These are phyloP conservation scores for Gobio gobio DNA, from an alignment of 2,113 vertebrate species.

Conservation along the genomic window DNA sequence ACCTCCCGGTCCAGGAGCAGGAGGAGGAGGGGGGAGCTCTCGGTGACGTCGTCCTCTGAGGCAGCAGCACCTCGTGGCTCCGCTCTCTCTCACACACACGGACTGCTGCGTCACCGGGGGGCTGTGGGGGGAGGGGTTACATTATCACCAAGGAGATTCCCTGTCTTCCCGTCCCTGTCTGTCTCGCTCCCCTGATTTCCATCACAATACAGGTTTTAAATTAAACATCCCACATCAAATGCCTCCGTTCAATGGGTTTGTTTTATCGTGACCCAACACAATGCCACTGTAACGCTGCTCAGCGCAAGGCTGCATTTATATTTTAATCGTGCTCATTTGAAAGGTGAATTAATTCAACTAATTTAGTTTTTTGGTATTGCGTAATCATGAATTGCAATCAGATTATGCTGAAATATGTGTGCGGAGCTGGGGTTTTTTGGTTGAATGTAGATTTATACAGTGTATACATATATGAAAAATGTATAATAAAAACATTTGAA, in stretches of 20 bases:
- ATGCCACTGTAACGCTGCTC: slow-evolving; percentile 62
- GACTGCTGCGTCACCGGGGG: slow-evolving; percentile 81
- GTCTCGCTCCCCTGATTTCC: slow-evolving; percentile 68
- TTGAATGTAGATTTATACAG: neutral
- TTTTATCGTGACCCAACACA: slow-evolving; percentile 64
- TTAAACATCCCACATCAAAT: slow-evolving; percentile 67
- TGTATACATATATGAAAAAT: neutral
- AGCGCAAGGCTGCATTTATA: slow-evolving; percentile 61
- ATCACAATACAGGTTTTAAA: slow-evolving; percentile 70
- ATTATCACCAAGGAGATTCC: slow-evolving; percentile 79
- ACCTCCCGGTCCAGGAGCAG: slow-evolving; percentile 68
- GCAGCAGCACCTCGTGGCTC: slow-evolving; percentile 84
- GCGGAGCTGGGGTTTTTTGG: neutral
- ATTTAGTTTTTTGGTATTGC: slow-evolving; percentile 1
- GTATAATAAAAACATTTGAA: neutral
- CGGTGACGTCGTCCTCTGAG: slow-evolving; percentile 86
- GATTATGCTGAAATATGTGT: neutral
- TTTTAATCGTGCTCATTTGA: slow-evolving; percentile 66
- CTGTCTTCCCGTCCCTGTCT: slow-evolving; percentile 50
- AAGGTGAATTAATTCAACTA: slow-evolving; percentile 57
- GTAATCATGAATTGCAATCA: slow-evolving; percentile 19
- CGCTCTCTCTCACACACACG: slow-evolving; percentile 81
- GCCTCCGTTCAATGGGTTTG: slow-evolving; percentile 67
- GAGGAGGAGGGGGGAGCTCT: slow-evolving; percentile 71
- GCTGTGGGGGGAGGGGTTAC: slow-evolving; percentile 44